Evolutionary conservation across 2,888 invertebrate species (phyloP), one percentile per base, ranked within the genome.

Genomic region (Leptopilina drosophilae): DNA sequence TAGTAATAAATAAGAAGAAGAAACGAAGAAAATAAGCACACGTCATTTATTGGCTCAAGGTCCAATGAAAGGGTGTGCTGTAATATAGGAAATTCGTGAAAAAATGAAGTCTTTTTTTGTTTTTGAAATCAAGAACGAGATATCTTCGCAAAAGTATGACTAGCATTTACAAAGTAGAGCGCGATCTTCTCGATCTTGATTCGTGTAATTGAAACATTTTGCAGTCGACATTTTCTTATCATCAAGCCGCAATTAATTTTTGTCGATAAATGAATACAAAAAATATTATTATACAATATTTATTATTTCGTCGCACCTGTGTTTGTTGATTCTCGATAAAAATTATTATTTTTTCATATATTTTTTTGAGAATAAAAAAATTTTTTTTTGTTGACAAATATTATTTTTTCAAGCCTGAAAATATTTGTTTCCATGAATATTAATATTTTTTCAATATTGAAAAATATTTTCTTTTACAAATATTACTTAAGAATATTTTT

Each of bases 91-190:
- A 65, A 65, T 33, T 77, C 49, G 77, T 53, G 65, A 33, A 20
- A 69, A 12, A 42, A 42, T 42, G 15, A 67, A 20, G 20, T 53
- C 15, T 40, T 64, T 65, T 49, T 9, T 59, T 15, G 15, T 76
- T 76, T 49, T 9, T 11, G 12, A 14, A 69, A 14, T 79, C 64
- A 77, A 78, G 59, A 80, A 80, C 83, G 84, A 84, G 83, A 77
- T 85, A 81, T 78, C 83, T 83, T 81, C 26, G 80, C 82, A 84
- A 83, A 84, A 86, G 85, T 89, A 86, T 90, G 90, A 90, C 90
- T 90, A 90, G 90, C 87, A 90, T 90, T 88, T 87, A 88, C 85
- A 87, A 85, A 87, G 86, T 85, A 64, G 77, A 77, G 78, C 80
- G 59, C 77, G 49, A 20, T 67, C 40, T 6, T 40, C 12, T 76